Conservation (phyloP, 2,113 vertebrate species). For the Coturnix japonica region DNA sequence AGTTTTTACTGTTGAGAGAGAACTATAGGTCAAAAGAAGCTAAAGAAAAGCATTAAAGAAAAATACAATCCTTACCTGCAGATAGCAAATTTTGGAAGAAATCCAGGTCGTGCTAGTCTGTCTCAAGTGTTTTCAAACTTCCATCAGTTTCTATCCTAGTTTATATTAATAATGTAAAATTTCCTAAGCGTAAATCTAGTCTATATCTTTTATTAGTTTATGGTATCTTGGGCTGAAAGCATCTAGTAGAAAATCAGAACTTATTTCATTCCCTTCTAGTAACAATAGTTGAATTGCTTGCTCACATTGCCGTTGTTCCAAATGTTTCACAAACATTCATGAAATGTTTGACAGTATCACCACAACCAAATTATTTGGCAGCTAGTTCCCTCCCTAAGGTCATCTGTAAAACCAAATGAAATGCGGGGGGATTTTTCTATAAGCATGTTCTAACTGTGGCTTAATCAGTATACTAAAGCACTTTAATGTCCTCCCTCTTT, state of each 20-base stretch:
- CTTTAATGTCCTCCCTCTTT: neutral
- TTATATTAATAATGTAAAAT: neutral
- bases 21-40: neutral
- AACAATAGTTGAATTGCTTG: neutral
- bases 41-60: neutral
- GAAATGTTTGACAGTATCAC: neutral
- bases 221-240: neutral
- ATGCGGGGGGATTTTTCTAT: neutral
- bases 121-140: neutral
- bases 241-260: neutral
- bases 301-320: neutral
- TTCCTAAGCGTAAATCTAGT: neutral
- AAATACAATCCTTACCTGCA: neutral
- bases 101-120: neutral
- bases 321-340: neutral
- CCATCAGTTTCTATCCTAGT: neutral
- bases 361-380: neutral
- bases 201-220: neutral
- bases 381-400: neutral
- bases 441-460: neutral
- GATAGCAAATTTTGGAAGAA: neutral
- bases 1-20: neutral
- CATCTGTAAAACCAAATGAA: constrained; percentile 8
- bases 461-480: neutral
- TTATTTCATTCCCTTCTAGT: neutral